Base-by-base conservation (phyloP, 2,113 vertebrate genomes). In the Rhynchopsitta pachyrhyncha region DNA sequence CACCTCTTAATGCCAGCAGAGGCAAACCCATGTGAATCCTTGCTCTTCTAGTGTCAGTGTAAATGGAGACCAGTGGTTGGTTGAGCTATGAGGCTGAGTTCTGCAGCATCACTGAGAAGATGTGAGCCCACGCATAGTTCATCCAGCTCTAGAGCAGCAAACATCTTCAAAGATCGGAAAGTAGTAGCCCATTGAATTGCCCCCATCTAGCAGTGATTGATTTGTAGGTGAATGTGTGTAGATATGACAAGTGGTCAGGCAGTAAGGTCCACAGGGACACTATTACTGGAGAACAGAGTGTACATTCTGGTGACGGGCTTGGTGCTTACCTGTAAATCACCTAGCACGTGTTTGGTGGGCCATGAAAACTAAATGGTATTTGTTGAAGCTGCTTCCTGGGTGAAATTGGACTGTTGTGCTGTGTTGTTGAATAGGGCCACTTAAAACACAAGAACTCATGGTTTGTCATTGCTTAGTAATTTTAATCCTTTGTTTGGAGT, bases 121-220 rank as follows among this genome's bases (percentile, higher is more conserved):
- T 0, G 1, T 0, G 6, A 64, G 33, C 4, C 3, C 0, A 0
- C 4, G 27, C 41, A 4, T 33, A 9, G 17, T 29, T 66, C 53
- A 9, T 27, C 5, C 18, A 28, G 49, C 59, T 77, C 37, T 27
- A 42, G 35, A 81, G 76, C 68, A 74, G 55, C 14, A 57, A n/a
- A 39, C 24, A 0, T 27, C 13, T 83, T 77, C 37, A 59, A 14
- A 19, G 71, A 46, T 53, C 53, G 70, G 59, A 39, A 16, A 80
- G 71, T 3, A 67, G 88, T 17, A 77, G 37, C 7, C 17, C 4
- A 1, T 1, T 42, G 55, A 29, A 4, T 12, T 52, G 31, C 6
- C 19, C 8, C 25, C 41, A 13, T 9, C 3, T 17, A 11, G 49
- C 75, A 76, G 93, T 13, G 64, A 31, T 0, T 39, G 86, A 86